Evolutionary conservation across 2,113 vertebrate species (phyloP), one percentile per base, ranked within the genome.

Genomic region (Smithornis capensis): DNA sequence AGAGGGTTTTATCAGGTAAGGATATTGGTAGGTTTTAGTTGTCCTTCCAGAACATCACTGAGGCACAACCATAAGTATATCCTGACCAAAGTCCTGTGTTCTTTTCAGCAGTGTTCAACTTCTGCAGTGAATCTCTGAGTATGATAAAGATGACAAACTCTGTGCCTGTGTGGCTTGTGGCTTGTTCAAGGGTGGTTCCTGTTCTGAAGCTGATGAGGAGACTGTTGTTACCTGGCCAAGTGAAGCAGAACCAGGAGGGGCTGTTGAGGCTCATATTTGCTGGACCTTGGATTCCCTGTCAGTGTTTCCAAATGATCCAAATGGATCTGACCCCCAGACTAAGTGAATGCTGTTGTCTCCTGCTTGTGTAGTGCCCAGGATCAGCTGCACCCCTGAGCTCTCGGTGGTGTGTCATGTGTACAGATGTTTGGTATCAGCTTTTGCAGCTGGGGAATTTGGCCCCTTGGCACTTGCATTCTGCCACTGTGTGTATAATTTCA

Each of bases 131-230:
- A 74, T 16, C 35, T 83, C 73, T 27, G 25, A 80, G 15, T 24
- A 59, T 35, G 59, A 63, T 1, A 12, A 67, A 60, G 74, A 63
- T 28, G 83, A 56, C 42, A 50, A 90, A 1, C 62, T 37, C 40
- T 0, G 8, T 71, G 78, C 57, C 44, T 76, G 40, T 57, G 90
- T 3, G 19, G 92, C 82, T 85, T 76, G 90, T 1, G 12, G 50
- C 57, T 50, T 90, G 92, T 22, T 96, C 75, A 83, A 77, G 94
- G 70, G 84, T 95, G 83, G 90, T 96, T 96, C 95, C 88, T 94
- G 87, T 90, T 85, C 92, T 69, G 75, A 75, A 79, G 63, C 40
- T 83, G 71, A 5, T 65, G 88, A 91, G 62, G 62, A 85, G 65
- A 2, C 62, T 63, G 42, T 23, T 91, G 78, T 53, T 93, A 69